Base-by-base conservation (phyloP, 2,888 invertebrate genomes). In the Spialia ferax region DNA sequence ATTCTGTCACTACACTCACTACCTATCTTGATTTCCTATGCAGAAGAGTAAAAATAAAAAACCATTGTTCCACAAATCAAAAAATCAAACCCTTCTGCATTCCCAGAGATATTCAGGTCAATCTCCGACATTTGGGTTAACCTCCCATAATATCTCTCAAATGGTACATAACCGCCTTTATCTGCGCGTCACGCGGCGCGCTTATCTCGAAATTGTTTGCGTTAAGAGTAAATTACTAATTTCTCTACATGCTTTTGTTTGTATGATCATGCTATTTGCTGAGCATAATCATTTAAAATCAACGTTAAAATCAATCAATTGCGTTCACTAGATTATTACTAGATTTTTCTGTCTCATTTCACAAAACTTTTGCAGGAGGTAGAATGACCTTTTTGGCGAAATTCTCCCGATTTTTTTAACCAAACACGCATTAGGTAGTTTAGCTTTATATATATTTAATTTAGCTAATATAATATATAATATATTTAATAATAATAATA, bases 91-190 rank as follows among this genome's bases (percentile, higher is more conserved):
- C 35, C 11, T 13, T 35, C 2, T 13, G 11, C 13, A 56, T 56
- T 63, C 23, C 22, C 55, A n/a, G 20, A 6, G 63, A 56, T 56
- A 64, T 64, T 56, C 56, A 48, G 63, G 63, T 64, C 64, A 64
- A 64, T 64, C 55, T 64, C 56, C 56, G 64, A 57, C 56, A 64
- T 64, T 57, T 56, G 56, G 64, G 64, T 64, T 64, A 64, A 64
- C 64, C 32, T 57, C 56, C 64, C 56, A 64, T 64, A 64, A 64
- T 48, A 29, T 57, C 32, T 42, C 45, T 26, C 55, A 45, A 63
- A 55, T 56, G 20, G 59, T 42, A 42, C 59, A 42, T 42, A 59
- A 55, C 42, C 42, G 63, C 45, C 26, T 64, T 57, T 64, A 57
- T 48, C 64, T 56, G 11, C 48, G 45, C 48, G 56, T 64, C 64